phyloP scores from a whole-genome alignment of 2,888 invertebrate genomes.

The Mylabris sibirica region DNA sequence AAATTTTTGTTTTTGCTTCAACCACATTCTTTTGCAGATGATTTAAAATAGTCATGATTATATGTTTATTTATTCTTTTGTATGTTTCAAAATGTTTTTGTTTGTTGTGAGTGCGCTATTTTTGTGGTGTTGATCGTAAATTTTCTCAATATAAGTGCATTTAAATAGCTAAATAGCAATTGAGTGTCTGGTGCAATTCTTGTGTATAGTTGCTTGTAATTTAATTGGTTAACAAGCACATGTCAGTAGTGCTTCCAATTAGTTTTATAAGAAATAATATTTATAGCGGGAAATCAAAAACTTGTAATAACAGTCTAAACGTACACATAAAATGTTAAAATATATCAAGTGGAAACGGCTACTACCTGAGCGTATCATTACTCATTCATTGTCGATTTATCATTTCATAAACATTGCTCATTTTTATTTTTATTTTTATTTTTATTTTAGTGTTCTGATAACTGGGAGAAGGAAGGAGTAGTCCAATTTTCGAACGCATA shows the following conservation, averaged over 20 bases:
- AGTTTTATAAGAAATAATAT: slow-evolving; percentile 34
- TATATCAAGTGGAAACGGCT: slow-evolving; percentile 43
- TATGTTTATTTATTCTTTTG: background rate
- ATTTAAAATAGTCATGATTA: slow-evolving; percentile 1
- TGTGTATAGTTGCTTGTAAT: slow-evolving; percentile 30
- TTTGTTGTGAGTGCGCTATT: background rate
- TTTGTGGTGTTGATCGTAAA: background rate
- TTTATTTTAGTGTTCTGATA: background rate
- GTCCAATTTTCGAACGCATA: slow-evolving; percentile 4
- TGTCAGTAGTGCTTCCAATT: slow-evolving; percentile 44
- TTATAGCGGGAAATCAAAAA: slow-evolving; percentile 46
- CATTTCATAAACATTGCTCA: slow-evolving; percentile 38
- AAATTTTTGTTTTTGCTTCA: slow-evolving; percentile 43
- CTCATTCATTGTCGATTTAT: slow-evolving; percentile 48
- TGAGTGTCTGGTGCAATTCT: slow-evolving; percentile 14
- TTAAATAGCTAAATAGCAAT: slow-evolving; percentile 15
- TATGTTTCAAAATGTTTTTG: background rate
- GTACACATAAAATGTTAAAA: slow-evolving; percentile 46
- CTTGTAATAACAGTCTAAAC: slow-evolving; percentile 49
- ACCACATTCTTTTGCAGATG: slow-evolving; percentile 7
- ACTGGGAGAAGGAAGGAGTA: background rate
- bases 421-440: background rate
- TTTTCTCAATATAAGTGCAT: background rate
- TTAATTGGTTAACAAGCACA: slow-evolving; percentile 50
- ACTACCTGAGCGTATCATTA: slow-evolving; percentile 54